Conservation (phyloP, 1,140 invertebrate genomes). For the Homalodisca vitripennis region DNA sequence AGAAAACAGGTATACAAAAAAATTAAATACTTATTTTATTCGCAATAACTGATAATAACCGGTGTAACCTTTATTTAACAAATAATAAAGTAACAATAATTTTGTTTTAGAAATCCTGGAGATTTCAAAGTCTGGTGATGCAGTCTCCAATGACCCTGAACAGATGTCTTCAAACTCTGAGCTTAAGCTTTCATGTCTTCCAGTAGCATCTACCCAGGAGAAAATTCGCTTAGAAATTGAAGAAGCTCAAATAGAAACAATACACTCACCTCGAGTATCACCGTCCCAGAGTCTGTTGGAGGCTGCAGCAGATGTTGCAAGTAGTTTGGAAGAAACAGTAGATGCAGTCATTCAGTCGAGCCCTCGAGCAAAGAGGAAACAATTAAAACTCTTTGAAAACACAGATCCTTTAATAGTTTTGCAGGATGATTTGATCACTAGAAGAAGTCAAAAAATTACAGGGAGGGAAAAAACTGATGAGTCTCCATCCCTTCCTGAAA, state of each 20-base stretch:
- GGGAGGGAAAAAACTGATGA: background rate
- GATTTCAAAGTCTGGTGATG: background rate
- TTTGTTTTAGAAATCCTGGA: background rate
- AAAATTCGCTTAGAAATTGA: slow-evolving; percentile 35
- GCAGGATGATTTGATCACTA: slow-evolving; percentile 35
- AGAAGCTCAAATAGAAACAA: slow-evolving; percentile 30
- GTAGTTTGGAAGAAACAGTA: slow-evolving; percentile 64
- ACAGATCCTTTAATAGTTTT: slow-evolving; percentile 46
- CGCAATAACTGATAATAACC: too few species aligned
- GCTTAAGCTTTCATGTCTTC: slow-evolving; percentile 18
- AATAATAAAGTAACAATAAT: too few species aligned
- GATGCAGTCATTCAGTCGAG: slow-evolving; percentile 61
- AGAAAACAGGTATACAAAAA: too few species aligned
- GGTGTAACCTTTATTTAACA: too few species aligned
- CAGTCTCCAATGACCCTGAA: background rate
- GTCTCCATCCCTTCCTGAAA: slow-evolving; percentile 10
- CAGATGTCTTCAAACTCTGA: slow-evolving; percentile 17
- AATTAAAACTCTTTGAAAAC: slow-evolving; percentile 50
- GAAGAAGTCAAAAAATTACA: slow-evolving; percentile 20
- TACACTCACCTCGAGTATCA: slow-evolving; percentile 37
- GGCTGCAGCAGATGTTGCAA: slow-evolving; percentile 63
- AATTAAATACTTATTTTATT: too few species aligned
- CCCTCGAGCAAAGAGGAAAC: slow-evolving; percentile 53
- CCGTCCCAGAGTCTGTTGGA: slow-evolving; percentile 55
- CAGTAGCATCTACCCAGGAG: slow-evolving; percentile 21